A percentile compares a stretch with the other conserved stretches of the same genome.
Conservation (phyloP, 1,140 invertebrate species). For the Lepidurus arcticus region DNA sequence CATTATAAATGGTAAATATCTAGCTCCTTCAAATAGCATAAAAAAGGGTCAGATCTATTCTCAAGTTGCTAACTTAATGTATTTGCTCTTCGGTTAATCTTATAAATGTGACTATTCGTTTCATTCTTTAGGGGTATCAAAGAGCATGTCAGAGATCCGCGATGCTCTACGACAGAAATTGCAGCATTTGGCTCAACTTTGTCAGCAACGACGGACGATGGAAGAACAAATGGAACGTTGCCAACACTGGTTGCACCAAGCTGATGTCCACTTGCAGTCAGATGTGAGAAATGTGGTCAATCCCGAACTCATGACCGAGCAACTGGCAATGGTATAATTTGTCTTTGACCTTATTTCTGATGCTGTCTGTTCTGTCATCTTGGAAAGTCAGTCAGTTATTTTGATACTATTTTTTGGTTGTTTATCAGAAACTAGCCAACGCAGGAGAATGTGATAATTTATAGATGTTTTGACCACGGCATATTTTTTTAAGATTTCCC, state of each 20-base stretch:
- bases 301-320: constrained; percentile 74
- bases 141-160: constrained; percentile 24
- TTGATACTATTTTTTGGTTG: no score
- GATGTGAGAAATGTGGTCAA: constrained; percentile 66
- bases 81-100: neutral
- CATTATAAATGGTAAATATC: constrained; percentile 37
- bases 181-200: constrained; percentile 12
- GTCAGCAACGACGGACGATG: constrained; percentile 61
- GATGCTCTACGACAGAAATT: constrained; percentile 27
- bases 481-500: no score
- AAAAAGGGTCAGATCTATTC: neutral
- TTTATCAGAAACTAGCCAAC: no score
- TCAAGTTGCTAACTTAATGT: neutral
- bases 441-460: no score
- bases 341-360: no score
- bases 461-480: no score
- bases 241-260: constrained; percentile 77
- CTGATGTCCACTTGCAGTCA: constrained; percentile 72
- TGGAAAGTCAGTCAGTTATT: no score
- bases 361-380: no score
- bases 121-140: neutral
- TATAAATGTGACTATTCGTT: neutral
- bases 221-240: constrained; percentile 72
- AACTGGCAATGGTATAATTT: constrained; percentile 60
- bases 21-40: neutral